Evolutionary conservation across 2,113 vertebrate species (phyloP).

Genomic region (Takifugu flavidus): DNA sequence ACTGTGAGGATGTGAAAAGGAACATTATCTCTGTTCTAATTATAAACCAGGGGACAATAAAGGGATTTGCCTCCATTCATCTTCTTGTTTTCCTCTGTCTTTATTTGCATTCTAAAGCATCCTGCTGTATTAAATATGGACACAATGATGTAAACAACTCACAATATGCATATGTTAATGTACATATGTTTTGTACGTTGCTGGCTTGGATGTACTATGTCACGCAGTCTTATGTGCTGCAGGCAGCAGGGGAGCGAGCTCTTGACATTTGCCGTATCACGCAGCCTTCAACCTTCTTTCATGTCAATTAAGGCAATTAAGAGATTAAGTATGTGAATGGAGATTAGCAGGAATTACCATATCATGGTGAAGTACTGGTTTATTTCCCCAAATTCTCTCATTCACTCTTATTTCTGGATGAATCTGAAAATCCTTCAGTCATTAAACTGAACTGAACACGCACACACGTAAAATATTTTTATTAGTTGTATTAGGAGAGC

Average conservation of each 20-base stretch:
- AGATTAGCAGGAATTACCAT: constrained; percentile 66
- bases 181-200: constrained; percentile 3
- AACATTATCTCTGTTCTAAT: constrained; percentile 24
- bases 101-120: constrained; percentile 1
- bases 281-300: constrained; percentile 46
- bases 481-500: no score
- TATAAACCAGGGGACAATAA: constrained; percentile 24
- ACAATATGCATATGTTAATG: constrained; percentile 1
- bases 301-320: constrained; percentile 70
- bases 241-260: constrained; percentile 3
- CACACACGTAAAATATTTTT: no score
- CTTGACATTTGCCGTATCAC: constrained; percentile 47
- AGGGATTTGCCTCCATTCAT: constrained; percentile 15
- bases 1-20: constrained; percentile 10
- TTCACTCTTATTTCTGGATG: background rate
- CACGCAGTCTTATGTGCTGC: constrained; percentile 2
- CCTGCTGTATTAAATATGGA: background rate
- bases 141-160: constrained; percentile 4
- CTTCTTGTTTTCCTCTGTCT: constrained; percentile 1
- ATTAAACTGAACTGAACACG: background rate
- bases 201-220: background rate
- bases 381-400: constrained; percentile 25
- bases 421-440: constrained; percentile 10
- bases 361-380: constrained; percentile 37
- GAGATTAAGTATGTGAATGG: constrained; percentile 62